A percentile compares a stretch with the other conserved stretches of the same genome.
These are phyloP conservation scores for Alces alces DNA, from an alignment of 2,113 vertebrate genomes.

Conservation along the genomic window DNA sequence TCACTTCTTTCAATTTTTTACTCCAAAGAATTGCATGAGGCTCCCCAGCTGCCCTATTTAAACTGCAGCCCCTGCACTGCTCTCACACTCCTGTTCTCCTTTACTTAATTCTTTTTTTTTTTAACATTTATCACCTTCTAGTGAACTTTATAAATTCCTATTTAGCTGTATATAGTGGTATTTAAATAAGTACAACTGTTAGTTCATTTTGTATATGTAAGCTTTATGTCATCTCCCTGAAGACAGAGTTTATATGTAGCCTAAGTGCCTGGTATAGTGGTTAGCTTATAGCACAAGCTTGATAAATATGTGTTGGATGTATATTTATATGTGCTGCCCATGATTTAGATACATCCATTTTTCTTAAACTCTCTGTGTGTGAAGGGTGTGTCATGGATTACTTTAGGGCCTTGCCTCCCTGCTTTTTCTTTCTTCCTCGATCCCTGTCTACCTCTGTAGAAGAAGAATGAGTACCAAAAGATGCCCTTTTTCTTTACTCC, in stretches of 20 bases:
- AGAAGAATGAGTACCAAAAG: not conserved
- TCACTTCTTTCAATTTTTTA: not conserved
- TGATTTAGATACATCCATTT: not conserved
- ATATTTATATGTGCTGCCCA: not conserved
- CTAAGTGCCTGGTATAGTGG: not conserved
- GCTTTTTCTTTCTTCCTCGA: not conserved
- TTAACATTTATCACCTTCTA: not conserved
- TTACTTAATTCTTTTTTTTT: not conserved
- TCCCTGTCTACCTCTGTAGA: not conserved
- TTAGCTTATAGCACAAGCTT: not conserved
- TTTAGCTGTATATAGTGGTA: not conserved
- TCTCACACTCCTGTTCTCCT: not conserved
- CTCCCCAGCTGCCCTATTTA: not conserved
- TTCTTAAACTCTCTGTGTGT: not conserved
- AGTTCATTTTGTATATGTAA: not conserved
- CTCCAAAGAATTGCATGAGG: not conserved
- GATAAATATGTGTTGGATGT: not conserved
- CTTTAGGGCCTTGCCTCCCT: not conserved
- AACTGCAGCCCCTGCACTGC: not conserved
- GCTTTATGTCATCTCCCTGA: not conserved
- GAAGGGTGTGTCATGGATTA: not conserved
- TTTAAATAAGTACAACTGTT: not conserved
- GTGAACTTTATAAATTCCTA: not conserved
- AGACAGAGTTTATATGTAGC: not conserved
- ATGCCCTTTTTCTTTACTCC: not conserved